Conservation (phyloP, 1,140 invertebrate genomes). For the Wiebesia pumilae region DNA sequence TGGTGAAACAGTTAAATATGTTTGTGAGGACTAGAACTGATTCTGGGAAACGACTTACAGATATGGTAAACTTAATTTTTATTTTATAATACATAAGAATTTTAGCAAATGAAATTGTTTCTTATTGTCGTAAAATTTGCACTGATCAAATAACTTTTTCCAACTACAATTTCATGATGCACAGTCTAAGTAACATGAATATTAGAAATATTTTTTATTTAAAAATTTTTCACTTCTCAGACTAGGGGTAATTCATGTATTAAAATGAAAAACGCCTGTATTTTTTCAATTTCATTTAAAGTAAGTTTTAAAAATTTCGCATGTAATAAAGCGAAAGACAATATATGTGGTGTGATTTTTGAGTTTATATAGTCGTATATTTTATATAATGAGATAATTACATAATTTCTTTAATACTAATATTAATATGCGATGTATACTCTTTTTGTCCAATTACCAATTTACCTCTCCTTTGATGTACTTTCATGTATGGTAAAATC, state of each 20-base stretch:
- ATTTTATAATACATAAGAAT: neutral
- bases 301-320: too few species aligned
- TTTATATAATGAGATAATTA: too few species aligned
- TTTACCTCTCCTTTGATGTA: too few species aligned
- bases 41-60: constrained; percentile 88
- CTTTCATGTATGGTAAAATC: neutral
- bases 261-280: neutral
- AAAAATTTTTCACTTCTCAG: neutral
- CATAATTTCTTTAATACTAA: too few species aligned
- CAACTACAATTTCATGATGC: neutral
- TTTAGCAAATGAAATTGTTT: neutral
- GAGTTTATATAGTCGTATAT: too few species aligned
- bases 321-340: too few species aligned
- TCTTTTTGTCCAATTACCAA: too few species aligned
- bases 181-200: neutral
- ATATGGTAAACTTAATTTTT: constrained; percentile 77
- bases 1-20: constrained; percentile 82
- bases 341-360: too few species aligned
- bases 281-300: too few species aligned
- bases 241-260: neutral
- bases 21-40: constrained; percentile 88
- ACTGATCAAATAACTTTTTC: neutral
- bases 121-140: neutral
- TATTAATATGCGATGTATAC: too few species aligned
- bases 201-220: neutral